Evolutionary conservation across 2,797 vertebrate species (phyloP).

Genomic region (Salmo trutta): DNA sequence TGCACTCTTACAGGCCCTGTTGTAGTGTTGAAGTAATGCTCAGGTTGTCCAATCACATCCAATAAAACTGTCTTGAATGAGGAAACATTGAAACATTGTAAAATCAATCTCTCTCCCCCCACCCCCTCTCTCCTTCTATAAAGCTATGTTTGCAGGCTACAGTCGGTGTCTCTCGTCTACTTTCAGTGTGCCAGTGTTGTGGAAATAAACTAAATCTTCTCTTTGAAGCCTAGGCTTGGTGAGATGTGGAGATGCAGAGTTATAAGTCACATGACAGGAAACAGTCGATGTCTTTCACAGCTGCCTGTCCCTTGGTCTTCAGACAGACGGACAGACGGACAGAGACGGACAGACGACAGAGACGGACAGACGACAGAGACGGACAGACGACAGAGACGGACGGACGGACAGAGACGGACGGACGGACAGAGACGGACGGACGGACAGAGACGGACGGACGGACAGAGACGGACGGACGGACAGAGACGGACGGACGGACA

Average conservation of each 20-base stretch:
- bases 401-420: too few relatives aligned
- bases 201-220: conserved; percentile 38
- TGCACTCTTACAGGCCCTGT: conserved; percentile 16
- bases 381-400: too few relatives aligned
- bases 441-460: accelerated
- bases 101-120: background rate
- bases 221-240: conserved; percentile 1
- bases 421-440: too few relatives aligned
- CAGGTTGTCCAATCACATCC: conserved; percentile 18
- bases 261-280: conserved; percentile 10
- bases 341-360: too few relatives aligned
- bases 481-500: too few relatives aligned
- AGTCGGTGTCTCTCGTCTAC: conserved; percentile 34
- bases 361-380: too few relatives aligned
- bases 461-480: too few relatives aligned
- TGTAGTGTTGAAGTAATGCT: conserved; percentile 27
- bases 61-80: conserved; percentile 8
- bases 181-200: conserved; percentile 27
- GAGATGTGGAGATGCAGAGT: background rate
- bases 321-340: background rate
- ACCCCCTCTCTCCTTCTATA: conserved; percentile 4
- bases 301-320: conserved; percentile 15
- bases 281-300: conserved; percentile 11
- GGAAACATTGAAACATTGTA: background rate
- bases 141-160: conserved; percentile 7